A percentile compares a stretch with the other conserved stretches of the same genome.
These are phyloP conservation scores for Scaptomyza caliginosa DNA, from an alignment of 2,888 invertebrate genomes.

Conservation along the genomic window DNA sequence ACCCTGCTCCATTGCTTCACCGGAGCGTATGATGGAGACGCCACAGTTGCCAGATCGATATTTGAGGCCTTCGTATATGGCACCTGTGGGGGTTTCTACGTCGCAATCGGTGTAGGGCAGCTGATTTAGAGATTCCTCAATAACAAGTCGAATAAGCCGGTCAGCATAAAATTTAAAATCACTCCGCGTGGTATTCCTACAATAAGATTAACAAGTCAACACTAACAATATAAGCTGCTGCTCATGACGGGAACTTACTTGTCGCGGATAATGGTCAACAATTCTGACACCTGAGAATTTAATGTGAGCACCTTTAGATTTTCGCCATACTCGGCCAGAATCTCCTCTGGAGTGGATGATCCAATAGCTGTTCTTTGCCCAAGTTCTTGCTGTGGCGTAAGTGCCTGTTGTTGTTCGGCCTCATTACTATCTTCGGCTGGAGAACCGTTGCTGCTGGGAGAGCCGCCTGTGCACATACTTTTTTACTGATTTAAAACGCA, in stretches of 20 bases:
- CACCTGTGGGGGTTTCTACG: constrained; percentile 95
- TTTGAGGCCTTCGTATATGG: constrained; percentile 94
- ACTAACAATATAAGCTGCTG: not conserved
- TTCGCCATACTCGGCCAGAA: constrained; percentile 78
- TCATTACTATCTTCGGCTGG: constrained; percentile 53
- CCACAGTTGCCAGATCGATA: constrained; percentile 99
- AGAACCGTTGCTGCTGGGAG: constrained; percentile 66
- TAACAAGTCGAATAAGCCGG: constrained; percentile 97
- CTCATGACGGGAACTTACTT: constrained; percentile 86
- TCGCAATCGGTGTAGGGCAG: constrained; percentile 94
- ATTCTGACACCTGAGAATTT: constrained; percentile 85
- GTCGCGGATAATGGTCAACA: constrained; percentile 94
- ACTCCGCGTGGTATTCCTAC: constrained; percentile 94
- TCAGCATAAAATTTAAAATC: constrained; percentile 99
- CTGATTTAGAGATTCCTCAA: constrained; percentile 98
- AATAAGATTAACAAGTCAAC: not conserved
- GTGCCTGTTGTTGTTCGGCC: constrained; percentile 32
- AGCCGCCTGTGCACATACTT: constrained; percentile 66
- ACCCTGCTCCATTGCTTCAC: constrained; percentile 98
- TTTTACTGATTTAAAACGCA: constrained; percentile 1
- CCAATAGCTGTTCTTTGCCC: constrained; percentile 34
- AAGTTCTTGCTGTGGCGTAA: constrained; percentile 23
- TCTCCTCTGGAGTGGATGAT: constrained; percentile 63
- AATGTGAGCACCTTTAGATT: constrained; percentile 82
- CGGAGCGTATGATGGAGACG: constrained; percentile 96